Conservation (phyloP, 1,140 invertebrate genomes). For the Drosophila carrolli region DNA sequence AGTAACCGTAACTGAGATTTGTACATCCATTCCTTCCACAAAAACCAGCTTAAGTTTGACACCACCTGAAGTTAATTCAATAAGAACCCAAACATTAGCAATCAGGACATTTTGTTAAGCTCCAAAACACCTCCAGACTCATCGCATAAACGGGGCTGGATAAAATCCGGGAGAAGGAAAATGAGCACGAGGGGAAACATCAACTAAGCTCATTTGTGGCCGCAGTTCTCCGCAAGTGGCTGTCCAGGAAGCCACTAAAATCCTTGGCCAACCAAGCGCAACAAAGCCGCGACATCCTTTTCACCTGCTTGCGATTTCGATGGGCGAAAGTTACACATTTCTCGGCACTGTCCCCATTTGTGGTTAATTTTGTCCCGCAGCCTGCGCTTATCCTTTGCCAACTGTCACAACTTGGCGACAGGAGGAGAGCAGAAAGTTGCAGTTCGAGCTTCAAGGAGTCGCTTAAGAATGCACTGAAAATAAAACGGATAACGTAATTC, state of each 20-base stretch:
- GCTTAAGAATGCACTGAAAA: constrained; percentile 45
- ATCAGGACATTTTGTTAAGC: constrained; percentile 21
- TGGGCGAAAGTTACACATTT: constrained; percentile 51
- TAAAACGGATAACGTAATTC: too few species aligned
- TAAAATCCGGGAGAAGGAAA: neutral
- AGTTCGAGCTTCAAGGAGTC: constrained; percentile 22
- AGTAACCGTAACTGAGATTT: neutral
- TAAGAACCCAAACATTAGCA: constrained; percentile 45
- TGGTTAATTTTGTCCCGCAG: constrained; percentile 63
- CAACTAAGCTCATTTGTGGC: constrained; percentile 56
- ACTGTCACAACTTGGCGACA: constrained; percentile 46
- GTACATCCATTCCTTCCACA: neutral
- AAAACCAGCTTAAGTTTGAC: neutral
- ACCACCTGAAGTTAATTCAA: constrained; percentile 48
- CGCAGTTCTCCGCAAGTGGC: constrained; percentile 30
- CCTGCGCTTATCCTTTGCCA: constrained; percentile 44
- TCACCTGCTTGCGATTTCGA: constrained; percentile 51
- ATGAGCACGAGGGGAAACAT: constrained; percentile 5
- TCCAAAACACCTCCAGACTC: constrained; percentile 2
- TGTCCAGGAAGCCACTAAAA: constrained; percentile 31
- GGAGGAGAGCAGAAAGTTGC: constrained; percentile 27
- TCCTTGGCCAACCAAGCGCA: constrained; percentile 38
- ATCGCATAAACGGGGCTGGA: constrained; percentile 15
- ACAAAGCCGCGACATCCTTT: constrained; percentile 30
- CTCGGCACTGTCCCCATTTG: constrained; percentile 62